Base-by-base conservation (phyloP, 2,113 vertebrate species). In the Syrrhaptes paradoxus region DNA sequence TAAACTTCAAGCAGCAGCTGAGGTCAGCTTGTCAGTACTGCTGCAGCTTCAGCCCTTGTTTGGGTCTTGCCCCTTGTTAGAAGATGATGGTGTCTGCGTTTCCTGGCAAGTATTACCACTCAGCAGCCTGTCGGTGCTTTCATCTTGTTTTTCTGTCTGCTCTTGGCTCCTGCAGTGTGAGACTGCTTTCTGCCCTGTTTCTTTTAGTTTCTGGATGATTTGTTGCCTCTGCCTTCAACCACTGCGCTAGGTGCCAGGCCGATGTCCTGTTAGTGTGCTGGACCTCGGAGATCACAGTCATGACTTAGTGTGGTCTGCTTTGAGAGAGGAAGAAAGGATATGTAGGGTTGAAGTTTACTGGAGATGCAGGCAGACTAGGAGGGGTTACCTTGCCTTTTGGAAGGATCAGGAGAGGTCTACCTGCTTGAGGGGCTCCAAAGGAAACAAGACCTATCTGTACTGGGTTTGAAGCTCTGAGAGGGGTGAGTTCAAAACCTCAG, bases 1-100 rank as follows among this genome's bases (percentile, higher is more conserved):
- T 93, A 13, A 83, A 83, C 75, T 93, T 82, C 52, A 83, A 79
- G 89, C 82, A 91, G 88, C 88, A 72, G 82, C 89, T 90, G 80
- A 87, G 73, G 51, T 94, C 95, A 94, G 43, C 73, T 86, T 76
- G 68, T 94, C 51, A 21, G 16, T 52, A 4, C 6, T 90, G 55
- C 36, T 95, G 80, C 28, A 81, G 76, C 83, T 90, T 95, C 79
- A 89, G 68, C 51, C 43, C 68, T 77, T 86, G 76, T 91, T 94
- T 92, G 76, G 32, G 76, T 92, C 73, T 72, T 92, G 32, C 76
- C 63, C 58, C 76, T 89, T 3, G 0, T 65, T 38, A 73, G 78
- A 51, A 61, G 83, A 48, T 59, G 79, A 3, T 90, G 67, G 72
- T 36, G 80, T 65, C 86, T 80, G 84, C 59, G 20, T 86, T 94